These are phyloP conservation scores for Erythrolamprus reginae DNA, from an alignment of 2,113 vertebrate genomes.

Conservation along the genomic window DNA sequence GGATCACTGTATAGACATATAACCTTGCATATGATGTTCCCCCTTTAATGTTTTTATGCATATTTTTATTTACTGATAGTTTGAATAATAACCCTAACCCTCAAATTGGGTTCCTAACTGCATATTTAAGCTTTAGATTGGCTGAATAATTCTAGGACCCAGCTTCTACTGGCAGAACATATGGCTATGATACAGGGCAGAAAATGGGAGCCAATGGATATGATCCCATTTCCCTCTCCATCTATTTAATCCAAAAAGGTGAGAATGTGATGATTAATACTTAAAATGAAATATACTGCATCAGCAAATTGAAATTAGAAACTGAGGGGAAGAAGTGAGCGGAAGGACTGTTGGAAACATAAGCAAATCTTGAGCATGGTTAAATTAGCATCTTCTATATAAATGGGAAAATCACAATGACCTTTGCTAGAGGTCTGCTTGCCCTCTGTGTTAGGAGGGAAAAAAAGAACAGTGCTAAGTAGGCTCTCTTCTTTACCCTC, in stretches of 20 bases:
- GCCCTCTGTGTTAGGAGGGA: constrained; percentile 38
- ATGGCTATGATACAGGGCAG: neutral
- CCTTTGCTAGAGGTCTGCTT: constrained; percentile 40
- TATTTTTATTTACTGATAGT: neutral
- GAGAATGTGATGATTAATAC: neutral
- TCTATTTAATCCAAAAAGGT: neutral
- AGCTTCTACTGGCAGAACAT: neutral
- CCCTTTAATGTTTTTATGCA: neutral
- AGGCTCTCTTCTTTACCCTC: constrained; percentile 56
- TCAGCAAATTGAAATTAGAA: neutral
- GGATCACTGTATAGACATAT: neutral
- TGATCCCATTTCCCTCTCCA: neutral
- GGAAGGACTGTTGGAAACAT: neutral
- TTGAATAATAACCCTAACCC: neutral
- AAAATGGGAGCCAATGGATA: neutral
- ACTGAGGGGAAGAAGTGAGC: neutral
- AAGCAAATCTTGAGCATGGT: neutral
- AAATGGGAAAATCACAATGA: constrained; percentile 42
- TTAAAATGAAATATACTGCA: neutral
- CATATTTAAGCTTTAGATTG: neutral
- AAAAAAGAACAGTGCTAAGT: constrained; percentile 49
- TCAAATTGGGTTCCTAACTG: neutral
- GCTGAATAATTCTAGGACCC: neutral
- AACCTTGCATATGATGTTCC: neutral
- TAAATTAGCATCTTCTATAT: neutral